Evolutionary conservation across 2,113 vertebrate genomes (phyloP), one percentile per base, ranked within the genome.

Genomic region (Pavo muticus): DNA sequence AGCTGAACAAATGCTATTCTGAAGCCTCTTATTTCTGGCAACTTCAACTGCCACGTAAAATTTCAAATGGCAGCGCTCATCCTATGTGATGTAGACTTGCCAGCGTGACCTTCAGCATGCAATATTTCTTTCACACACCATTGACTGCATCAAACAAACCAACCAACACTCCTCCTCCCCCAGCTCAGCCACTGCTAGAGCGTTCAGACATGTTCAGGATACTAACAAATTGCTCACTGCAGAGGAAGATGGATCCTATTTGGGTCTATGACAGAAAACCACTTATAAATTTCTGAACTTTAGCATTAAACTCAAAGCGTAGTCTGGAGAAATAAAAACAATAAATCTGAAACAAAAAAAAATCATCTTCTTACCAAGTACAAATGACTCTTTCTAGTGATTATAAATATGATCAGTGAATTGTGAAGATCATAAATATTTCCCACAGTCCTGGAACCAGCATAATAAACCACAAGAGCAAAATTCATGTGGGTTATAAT

Each of bases 101-200:
- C 88, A 93, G 71, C 11, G 42, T 85, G 80, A 95, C 92, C 93
- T 93, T 94, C 71, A 93, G 76, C 47, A 29, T 16, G 50, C 94
- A 94, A 47, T 91, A 93, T 92, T 89, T 97, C 94, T 96, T 92
- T 83, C 94, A 94, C 83, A 87, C 20, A 2, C 73, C 61, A 68
- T 47, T 89, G 85, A 73, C 13, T 85, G 60, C 87, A 90, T 88
- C 89, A 76, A 93, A 88, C 76, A 63, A 92, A 83, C 39, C 44
- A 83, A 44, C 52, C 57, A 87, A 39, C 52, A 23, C 50, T 61
- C 65, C 47, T 65, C 8, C 47, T 79, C 32, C 47, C 70, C 8
- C 18, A 19, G 23, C 8, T 1, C 30, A 56, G 40, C 45, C 75
- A 11, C 59, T 87, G 57, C 40, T 91, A 74, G 68, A 56, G 32